Evolutionary conservation across 2,797 vertebrate genomes (phyloP).

Genomic region (Podargus strigoides): DNA sequence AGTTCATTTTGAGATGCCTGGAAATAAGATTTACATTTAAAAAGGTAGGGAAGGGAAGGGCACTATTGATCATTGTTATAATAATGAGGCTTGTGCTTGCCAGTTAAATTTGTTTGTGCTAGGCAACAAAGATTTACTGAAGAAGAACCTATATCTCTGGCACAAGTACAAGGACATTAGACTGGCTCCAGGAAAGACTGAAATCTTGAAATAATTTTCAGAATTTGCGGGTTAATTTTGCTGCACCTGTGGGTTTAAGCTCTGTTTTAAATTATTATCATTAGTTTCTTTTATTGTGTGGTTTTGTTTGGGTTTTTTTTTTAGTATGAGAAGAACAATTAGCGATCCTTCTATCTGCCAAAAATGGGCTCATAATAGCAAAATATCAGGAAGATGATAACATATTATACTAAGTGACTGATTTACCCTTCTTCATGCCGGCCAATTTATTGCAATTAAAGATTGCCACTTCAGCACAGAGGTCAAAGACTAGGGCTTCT

Average conservation of each 20-base stretch:
- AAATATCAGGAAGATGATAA: background rate
- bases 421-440: background rate
- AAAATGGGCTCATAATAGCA: background rate
- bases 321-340: background rate
- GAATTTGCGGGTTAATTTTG: background rate
- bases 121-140: background rate
- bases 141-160: background rate
- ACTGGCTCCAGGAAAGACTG: background rate
- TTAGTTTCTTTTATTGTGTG: background rate
- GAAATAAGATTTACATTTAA: background rate
- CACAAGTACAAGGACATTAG: background rate
- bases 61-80: background rate
- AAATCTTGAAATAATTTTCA: background rate
- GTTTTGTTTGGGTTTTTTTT: background rate
- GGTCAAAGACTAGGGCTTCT: constrained; percentile 33
- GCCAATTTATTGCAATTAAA: constrained; percentile 42
- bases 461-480: background rate
- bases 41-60: background rate
- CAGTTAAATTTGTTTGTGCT: background rate
- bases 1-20: background rate
- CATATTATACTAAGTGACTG: background rate
- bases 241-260: background rate
- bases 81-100: background rate
- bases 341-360: background rate
- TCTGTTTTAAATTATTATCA: background rate